Conservation (phyloP, 2,113 vertebrate genomes). For the Catharus fuscescens region DNA sequence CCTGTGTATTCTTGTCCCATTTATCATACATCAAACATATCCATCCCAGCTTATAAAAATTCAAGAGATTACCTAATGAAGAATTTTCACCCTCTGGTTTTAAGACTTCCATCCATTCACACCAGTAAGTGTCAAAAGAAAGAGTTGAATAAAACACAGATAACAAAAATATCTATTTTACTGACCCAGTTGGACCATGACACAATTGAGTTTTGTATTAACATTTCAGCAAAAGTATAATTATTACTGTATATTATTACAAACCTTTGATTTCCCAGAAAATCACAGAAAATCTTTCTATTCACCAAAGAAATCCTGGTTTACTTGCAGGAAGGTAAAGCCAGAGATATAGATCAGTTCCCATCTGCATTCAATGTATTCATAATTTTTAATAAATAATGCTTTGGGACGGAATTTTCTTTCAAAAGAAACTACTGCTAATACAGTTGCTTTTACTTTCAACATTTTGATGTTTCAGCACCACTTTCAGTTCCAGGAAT, state of each 20-base stretch:
- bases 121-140: not conserved
- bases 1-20: not conserved
- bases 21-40: not conserved
- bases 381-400: not conserved
- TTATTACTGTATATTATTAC: not conserved
- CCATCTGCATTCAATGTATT: not conserved
- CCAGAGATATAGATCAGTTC: not conserved
- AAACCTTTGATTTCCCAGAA: not conserved
- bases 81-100: not conserved
- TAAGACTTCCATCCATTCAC: not conserved
- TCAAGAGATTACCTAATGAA: not conserved
- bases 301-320: not conserved
- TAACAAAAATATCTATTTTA: not conserved
- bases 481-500: not conserved
- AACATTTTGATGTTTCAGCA: not conserved
- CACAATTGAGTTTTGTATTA: not conserved
- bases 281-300: not conserved
- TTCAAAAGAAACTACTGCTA: not conserved
- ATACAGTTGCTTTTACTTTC: conserved; percentile 2
- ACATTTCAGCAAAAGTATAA: not conserved
- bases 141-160: not conserved
- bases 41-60: not conserved
- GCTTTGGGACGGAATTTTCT: not conserved
- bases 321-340: not conserved
- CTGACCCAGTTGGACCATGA: not conserved